Conservation (phyloP, 2,888 invertebrate genomes). For the Agonopterix arenella region DNA sequence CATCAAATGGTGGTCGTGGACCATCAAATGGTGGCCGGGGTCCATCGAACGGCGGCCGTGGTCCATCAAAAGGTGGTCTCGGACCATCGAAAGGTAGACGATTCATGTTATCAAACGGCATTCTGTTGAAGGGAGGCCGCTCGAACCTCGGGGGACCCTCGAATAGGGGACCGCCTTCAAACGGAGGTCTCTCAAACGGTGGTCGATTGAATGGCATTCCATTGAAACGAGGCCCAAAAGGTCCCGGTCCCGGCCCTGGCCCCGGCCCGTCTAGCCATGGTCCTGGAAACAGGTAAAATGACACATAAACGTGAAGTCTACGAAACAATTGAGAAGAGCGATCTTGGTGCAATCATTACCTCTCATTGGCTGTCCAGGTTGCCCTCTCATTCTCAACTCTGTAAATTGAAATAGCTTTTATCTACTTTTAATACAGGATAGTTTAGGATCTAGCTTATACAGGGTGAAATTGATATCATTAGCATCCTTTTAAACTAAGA, state of each 20-base stretch:
- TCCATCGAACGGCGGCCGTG: constrained; percentile 37
- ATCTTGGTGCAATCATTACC: constrained; percentile 33
- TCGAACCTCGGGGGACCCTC: constrained; percentile 40
- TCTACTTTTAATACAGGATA: constrained; percentile 6
- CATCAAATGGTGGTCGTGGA: constrained; percentile 35
- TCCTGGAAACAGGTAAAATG: constrained; percentile 34
- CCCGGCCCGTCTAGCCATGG: constrained; percentile 64
- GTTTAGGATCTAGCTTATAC: not conserved
- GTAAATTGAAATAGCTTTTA: constrained; percentile 46
- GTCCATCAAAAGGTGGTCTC: constrained; percentile 36
- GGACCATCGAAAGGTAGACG: constrained; percentile 36
- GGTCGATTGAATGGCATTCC: constrained; percentile 53
- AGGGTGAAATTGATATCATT: no score
- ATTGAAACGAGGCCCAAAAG: constrained; percentile 61
- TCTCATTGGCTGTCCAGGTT: constrained; percentile 55
- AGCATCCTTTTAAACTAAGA: no score
- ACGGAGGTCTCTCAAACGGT: constrained; percentile 42
- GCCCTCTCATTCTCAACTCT: constrained; percentile 69
- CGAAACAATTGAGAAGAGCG: not conserved
- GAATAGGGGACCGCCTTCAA: constrained; percentile 37
- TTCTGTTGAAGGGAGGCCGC: constrained; percentile 35
- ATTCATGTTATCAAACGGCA: constrained; percentile 17
- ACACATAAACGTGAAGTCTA: not conserved
- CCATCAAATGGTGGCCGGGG: constrained; percentile 19
- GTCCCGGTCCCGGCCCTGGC: constrained; percentile 32